Evolutionary conservation across 2,113 vertebrate species (phyloP), one percentile per base, ranked within the genome.

Genomic region (Scopus umbretta): DNA sequence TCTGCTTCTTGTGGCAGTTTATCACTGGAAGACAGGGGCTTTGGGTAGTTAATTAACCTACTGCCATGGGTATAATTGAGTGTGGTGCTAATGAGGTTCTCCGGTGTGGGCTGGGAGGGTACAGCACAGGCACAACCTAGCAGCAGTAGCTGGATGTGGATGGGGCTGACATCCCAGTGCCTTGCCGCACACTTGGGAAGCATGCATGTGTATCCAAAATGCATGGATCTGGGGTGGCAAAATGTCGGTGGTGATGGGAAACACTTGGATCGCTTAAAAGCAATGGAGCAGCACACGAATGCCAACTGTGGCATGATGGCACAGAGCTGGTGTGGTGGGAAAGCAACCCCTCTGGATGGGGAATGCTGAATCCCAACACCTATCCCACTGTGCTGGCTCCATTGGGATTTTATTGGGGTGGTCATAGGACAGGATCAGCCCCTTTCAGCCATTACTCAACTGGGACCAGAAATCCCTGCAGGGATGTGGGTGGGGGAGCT

Each of bases 401-500:
- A 2, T 6, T 26, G 43, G 40, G 55, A 38, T 30, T 53, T 53
- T 52, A 18, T 3, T 42, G 52, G 53, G 38, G 27, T 30, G 47
- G 26, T 3, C 1, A 2, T 55, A 92, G 58, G 71, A 43, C 27
- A 43, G 71, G 45, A 86, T 70, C 79, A 26, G 56, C 36, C 23
- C 62, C 79, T 88, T 93, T 66, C 59, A 86, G 79, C 56, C 14
- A 0, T 94, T 92, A 92, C 72, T 86, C 83, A 95, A 4, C 83
- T 0, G 10, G 83, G 88, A 92, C 42, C 55, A 94, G 88, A 87
- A 95, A 88, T 72, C 71, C 86, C 83, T 49, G 40, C 0, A 27
- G 83, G 76, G 92, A 92, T 63, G 83, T 88, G 96, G 95, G 92
- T 83, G 86, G 89, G 90, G 94, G 76, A 78, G 32, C 50, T 45